Conservation (phyloP, 2,888 invertebrate species). For the Apamea crenata region DNA sequence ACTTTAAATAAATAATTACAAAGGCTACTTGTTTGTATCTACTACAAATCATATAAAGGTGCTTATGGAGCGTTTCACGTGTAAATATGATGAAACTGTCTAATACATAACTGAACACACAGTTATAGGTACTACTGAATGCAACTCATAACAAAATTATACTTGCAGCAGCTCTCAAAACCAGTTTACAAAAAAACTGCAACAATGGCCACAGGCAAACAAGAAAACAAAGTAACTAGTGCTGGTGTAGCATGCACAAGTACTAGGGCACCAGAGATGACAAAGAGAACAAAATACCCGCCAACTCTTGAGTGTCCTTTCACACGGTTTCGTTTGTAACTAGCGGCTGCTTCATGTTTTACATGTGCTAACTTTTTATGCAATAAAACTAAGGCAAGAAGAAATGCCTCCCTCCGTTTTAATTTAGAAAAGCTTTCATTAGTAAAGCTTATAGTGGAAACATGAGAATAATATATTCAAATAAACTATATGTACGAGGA, state of each 20-base stretch:
- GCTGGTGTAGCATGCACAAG: slow-evolving; percentile 68
- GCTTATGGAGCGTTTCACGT: neutral
- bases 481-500: neutral
- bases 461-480: neutral
- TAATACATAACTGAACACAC: neutral
- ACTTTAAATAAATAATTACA: too few relatives aligned
- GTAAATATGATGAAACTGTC: neutral
- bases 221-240: slow-evolving; percentile 72
- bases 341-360: slow-evolving; percentile 45
- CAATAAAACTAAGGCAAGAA: slow-evolving; percentile 9
- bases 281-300: slow-evolving; percentile 77
- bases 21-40: neutral
- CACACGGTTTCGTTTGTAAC: slow-evolving; percentile 70
- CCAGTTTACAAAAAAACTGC: slow-evolving; percentile 20
- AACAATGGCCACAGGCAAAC: slow-evolving; percentile 68
- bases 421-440: neutral
- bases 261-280: slow-evolving; percentile 79
- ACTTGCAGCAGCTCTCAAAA: slow-evolving; percentile 12
- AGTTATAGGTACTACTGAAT: neutral
- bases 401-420: slow-evolving; percentile 11
- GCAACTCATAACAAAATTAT: slow-evolving; percentile 6
- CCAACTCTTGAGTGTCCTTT: slow-evolving; percentile 80
- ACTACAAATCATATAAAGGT: neutral
- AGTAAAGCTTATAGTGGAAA: neutral
- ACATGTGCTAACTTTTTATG: slow-evolving; percentile 36